Conservation (phyloP, 2,113 vertebrate genomes). For the Thinocorus orbignyianus region DNA sequence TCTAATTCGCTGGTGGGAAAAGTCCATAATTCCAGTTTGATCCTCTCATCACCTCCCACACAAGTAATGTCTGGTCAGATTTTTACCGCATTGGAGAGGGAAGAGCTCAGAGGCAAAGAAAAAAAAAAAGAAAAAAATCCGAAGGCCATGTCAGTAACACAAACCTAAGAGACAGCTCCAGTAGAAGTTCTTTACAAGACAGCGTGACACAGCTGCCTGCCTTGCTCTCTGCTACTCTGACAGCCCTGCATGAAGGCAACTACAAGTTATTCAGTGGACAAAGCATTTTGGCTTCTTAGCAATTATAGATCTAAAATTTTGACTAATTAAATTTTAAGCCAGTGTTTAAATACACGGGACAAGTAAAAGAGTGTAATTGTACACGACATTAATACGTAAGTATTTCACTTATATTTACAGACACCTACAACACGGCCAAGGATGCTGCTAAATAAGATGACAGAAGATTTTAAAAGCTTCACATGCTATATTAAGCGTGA, state of each 20-base stretch:
- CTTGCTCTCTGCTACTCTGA: neutral
- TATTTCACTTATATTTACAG: neutral
- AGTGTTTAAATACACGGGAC: neutral
- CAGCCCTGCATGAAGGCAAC: neutral
- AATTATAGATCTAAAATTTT: neutral
- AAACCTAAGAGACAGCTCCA: neutral
- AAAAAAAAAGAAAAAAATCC: neutral
- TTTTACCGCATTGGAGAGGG: neutral
- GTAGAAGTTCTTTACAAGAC: neutral
- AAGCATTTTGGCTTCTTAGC: neutral
- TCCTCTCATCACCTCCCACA: neutral
- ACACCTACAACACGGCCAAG: neutral
- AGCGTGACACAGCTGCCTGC: neutral
- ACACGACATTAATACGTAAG: neutral
- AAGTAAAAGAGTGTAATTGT: neutral
- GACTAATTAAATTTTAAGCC: neutral
- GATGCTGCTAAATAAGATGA: neutral
- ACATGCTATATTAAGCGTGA: accelerated
- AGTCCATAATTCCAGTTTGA: neutral
- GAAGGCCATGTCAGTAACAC: neutral
- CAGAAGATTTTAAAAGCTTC: neutral
- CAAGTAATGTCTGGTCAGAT: neutral
- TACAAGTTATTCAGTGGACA: neutral
- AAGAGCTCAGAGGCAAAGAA: neutral
- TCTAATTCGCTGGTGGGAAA: neutral